Conservation (phyloP, 2,888 invertebrate genomes). For the Gnatocerus cornutus region DNA sequence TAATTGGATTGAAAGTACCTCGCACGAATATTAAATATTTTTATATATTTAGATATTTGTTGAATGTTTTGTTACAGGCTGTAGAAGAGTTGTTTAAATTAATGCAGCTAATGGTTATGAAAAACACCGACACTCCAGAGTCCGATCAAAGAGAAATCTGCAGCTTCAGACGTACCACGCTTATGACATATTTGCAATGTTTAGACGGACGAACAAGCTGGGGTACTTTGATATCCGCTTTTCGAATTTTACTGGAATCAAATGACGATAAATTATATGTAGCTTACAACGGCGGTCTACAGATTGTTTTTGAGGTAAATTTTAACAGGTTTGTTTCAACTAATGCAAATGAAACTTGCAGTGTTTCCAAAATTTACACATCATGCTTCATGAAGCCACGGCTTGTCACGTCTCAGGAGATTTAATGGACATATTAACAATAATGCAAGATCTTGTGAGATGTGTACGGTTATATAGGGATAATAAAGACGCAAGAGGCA, state of each 20-base stretch:
- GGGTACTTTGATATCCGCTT: conserved; percentile 93
- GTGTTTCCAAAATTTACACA: conserved; percentile 92
- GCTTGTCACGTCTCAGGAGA: conserved; percentile 90
- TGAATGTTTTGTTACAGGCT: conserved; percentile 73
- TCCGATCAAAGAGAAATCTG: conserved; percentile 88
- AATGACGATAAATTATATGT: conserved; percentile 92
- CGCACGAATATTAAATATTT: too few relatives aligned
- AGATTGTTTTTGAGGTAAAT: conserved; percentile 83
- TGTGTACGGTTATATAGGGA: conserved; percentile 81
- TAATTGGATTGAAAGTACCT: too few relatives aligned
- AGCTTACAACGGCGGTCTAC: conserved; percentile 92
- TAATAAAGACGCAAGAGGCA: conserved; percentile 78
- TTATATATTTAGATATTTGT: too few relatives aligned
- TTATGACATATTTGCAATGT: conserved; percentile 85
- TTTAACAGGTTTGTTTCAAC: background rate
- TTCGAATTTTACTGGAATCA: conserved; percentile 90
- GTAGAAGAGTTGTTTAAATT: conserved; percentile 94
- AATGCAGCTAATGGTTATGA: conserved; percentile 91
- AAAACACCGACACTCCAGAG: conserved; percentile 84
- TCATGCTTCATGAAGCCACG: conserved; percentile 95
- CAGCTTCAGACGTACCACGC: conserved; percentile 87
- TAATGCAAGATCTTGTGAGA: conserved; percentile 82
- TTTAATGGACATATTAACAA: conserved; percentile 86
- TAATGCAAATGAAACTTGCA: conserved; percentile 65
- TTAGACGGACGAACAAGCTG: conserved; percentile 93